Percentiles rank a stretch among this genome's conserved stretches.
phyloP scores from a whole-genome alignment of 92 coral and sea anemone genomes.

The Palythoa grandis region DNA sequence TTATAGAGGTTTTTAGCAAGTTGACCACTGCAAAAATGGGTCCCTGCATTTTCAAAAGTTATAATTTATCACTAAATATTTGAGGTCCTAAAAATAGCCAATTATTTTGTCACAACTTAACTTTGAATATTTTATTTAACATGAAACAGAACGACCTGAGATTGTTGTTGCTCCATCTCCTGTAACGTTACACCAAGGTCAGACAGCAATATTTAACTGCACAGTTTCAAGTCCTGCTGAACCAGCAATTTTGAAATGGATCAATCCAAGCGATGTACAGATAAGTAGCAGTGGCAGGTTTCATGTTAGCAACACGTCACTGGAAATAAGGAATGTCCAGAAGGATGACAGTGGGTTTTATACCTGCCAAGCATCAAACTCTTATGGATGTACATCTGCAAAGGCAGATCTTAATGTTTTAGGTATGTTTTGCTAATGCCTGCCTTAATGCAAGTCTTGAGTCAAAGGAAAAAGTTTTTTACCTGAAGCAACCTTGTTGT shows the following conservation, averaged over 20 bases:
- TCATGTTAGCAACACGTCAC: constrained; percentile 62
- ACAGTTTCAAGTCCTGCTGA: constrained; percentile 20
- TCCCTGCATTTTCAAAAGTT: too few species aligned
- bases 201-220: constrained; percentile 75
- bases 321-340: constrained; percentile 56
- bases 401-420: constrained; percentile 72
- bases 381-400: constrained; percentile 69
- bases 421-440: constrained; percentile 59
- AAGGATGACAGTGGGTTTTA: constrained; percentile 77
- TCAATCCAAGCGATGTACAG: constrained; percentile 6
- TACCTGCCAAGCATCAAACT: constrained; percentile 68
- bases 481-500: too few species aligned
- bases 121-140: too few species aligned
- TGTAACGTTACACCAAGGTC: constrained; percentile 64
- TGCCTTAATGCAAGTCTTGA: neutral
- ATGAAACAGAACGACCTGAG: constrained; percentile 62
- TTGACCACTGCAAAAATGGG: too few species aligned
- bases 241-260: constrained; percentile 56
- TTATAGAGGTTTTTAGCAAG: too few species aligned
- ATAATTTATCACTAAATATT: too few species aligned
- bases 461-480: too few species aligned
- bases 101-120: too few species aligned
- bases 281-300: constrained; percentile 62
- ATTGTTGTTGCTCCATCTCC: constrained; percentile 60
- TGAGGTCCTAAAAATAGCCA: too few species aligned